Percentiles rank a stretch among this genome's conserved stretches.
phyloP scores from a whole-genome alignment of 2,888 invertebrate species.

The Dicyrtomina minuta region DNA sequence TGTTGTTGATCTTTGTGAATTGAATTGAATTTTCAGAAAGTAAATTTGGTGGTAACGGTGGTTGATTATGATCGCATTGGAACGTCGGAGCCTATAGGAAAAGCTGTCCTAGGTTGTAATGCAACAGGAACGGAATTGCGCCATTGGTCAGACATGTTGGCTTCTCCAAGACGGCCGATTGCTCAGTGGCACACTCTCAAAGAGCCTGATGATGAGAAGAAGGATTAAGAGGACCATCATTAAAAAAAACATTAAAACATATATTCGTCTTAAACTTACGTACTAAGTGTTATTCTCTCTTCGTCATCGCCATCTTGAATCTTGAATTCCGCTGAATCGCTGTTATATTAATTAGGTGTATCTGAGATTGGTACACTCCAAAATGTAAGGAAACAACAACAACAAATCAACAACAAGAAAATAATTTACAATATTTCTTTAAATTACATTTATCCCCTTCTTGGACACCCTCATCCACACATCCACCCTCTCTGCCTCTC shows the following conservation, averaged over 20 bases:
- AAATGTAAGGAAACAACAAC: not conserved
- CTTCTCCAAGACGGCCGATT: constrained; percentile 97
- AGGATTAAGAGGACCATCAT: constrained; percentile 63
- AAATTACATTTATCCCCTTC: not conserved
- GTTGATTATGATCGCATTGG: constrained; percentile 99
- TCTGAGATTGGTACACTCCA: not conserved
- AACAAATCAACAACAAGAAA: not conserved
- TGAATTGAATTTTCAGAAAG: constrained; percentile 73
- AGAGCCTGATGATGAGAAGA: constrained; percentile 93
- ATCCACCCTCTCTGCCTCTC: too few species aligned
- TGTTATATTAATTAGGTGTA: not conserved
- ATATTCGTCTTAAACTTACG: constrained; percentile 14
- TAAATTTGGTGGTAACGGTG: constrained; percentile 96
- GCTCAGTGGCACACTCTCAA: constrained; percentile 99
- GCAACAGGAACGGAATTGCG: constrained; percentile 96
- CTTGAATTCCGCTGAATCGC: not conserved
- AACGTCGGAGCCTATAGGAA: constrained; percentile 96
- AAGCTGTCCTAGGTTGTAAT: constrained; percentile 94
- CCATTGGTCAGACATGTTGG: constrained; percentile 99
- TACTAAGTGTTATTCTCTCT: constrained; percentile 23
- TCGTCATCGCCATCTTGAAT: constrained; percentile 8
- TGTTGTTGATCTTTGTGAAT: too few species aligned
- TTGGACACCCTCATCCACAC: too few species aligned
- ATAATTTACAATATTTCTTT: not conserved
- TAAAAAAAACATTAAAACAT: constrained; percentile 15